Conservation (phyloP, 2,797 vertebrate genomes). For the Agapornis canus region DNA sequence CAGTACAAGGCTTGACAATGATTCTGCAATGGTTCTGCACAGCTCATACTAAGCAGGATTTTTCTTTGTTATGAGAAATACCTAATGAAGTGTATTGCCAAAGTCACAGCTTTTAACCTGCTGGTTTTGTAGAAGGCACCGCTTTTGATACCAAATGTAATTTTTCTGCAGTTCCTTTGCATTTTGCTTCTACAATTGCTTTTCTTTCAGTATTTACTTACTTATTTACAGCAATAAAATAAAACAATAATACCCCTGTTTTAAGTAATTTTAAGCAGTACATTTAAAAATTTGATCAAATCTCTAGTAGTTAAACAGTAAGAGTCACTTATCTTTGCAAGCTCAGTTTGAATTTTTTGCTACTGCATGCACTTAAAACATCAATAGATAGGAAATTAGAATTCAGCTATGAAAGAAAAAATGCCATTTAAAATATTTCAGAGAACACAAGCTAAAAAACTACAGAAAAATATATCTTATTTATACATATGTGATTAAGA, state of each 20-base stretch:
- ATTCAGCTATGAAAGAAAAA: not conserved
- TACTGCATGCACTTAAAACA: not conserved
- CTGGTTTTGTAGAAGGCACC: not conserved
- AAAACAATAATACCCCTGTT: rapidly evolving
- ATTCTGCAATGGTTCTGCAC: not conserved
- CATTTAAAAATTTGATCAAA: not conserved
- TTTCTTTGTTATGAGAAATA: slow-evolving; percentile 27
- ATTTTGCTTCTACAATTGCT: not conserved
- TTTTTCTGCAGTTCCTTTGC: not conserved
- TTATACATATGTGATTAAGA: not conserved
- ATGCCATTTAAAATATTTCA: not conserved
- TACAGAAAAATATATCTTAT: rapidly evolving
- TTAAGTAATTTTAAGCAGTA: not conserved
- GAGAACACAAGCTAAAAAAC: not conserved
- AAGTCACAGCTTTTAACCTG: not conserved
- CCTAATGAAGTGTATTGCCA: not conserved
- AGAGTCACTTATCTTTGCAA: not conserved
- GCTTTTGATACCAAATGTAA: not conserved
- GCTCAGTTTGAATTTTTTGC: not conserved
- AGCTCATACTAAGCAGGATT: not conserved
- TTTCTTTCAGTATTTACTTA: not conserved
- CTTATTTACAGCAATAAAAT: not conserved
- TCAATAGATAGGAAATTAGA: not conserved
- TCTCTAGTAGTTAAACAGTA: not conserved
- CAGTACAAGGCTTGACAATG: slow-evolving; percentile 34